These are phyloP conservation scores for Heterodera carotae DNA, from an alignment of 1,140 invertebrate genomes.

Conservation along the genomic window DNA sequence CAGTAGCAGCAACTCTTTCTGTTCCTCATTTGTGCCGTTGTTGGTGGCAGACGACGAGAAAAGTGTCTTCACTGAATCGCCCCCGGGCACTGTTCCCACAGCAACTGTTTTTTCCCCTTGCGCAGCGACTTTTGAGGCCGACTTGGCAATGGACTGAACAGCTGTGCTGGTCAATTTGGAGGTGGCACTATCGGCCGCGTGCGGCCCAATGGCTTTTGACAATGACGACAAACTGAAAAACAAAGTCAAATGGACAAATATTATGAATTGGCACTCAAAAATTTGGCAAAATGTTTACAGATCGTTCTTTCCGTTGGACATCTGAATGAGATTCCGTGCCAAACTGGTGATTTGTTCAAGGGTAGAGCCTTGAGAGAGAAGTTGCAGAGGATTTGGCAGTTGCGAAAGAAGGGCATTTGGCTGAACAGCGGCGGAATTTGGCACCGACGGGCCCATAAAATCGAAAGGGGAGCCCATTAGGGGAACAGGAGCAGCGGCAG, in stretches of 20 bases:
- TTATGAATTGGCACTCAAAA: conserved; percentile 6
- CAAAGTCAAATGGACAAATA: background rate
- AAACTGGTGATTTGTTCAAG: conserved; percentile 55
- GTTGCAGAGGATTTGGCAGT: conserved; percentile 44
- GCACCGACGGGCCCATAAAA: conserved; percentile 1
- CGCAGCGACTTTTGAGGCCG: conserved; percentile 35
- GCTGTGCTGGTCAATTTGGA: conserved; percentile 59
- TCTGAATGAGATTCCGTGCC: conserved; percentile 53
- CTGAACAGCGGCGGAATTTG: conserved; percentile 36
- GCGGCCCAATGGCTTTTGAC: conserved; percentile 46
- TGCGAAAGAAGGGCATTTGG: conserved; percentile 20
- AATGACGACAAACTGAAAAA: conserved; percentile 45
- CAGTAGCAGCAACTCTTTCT: conserved; percentile 19
- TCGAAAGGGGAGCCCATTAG: conserved; percentile 37
- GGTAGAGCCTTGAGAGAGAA: conserved; percentile 46
- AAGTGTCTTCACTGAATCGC: conserved; percentile 6
- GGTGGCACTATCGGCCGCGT: conserved; percentile 21
- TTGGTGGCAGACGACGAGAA: conserved; percentile 14
- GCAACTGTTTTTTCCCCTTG: conserved; percentile 38
- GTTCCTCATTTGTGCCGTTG: conserved; percentile 5
- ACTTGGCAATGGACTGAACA: conserved; percentile 36
- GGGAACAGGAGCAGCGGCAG: conserved; percentile 15
- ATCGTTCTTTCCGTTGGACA: conserved; percentile 40
- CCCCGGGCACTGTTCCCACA: background rate
- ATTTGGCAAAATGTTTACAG: background rate